Percentiles rank a stretch among this genome's conserved stretches.
These are phyloP conservation scores for Drosophila equinoxialis DNA, from an alignment of 1,140 invertebrate species.

Conservation along the genomic window DNA sequence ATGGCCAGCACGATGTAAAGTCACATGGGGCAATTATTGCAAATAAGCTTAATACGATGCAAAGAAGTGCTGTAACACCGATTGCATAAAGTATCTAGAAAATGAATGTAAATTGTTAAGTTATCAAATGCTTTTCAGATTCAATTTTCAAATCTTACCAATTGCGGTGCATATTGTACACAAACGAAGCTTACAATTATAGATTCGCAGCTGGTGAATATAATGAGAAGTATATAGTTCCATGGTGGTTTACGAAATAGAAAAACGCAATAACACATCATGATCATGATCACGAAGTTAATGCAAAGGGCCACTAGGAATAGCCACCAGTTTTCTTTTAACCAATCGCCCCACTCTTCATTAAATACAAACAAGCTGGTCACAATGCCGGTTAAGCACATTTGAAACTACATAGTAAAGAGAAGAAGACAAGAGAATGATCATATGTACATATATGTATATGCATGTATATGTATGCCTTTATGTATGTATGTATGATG, in stretches of 20 bases:
- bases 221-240: background rate
- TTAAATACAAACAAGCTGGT: background rate
- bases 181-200: background rate
- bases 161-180: background rate
- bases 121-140: too few relatives aligned
- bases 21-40: background rate
- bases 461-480: too few relatives aligned
- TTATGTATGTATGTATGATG: too few relatives aligned
- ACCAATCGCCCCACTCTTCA: background rate
- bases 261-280: conserved; percentile 8
- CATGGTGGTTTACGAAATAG: background rate
- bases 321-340: background rate
- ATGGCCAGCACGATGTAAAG: background rate
- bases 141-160: background rate
- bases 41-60: background rate
- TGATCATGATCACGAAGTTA: background rate
- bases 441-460: too few relatives aligned
- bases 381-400: background rate
- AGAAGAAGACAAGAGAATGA: background rate
- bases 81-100: background rate
- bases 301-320: background rate
- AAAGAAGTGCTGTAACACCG: background rate
- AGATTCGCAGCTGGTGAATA: background rate
- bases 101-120: background rate
- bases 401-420: background rate